phyloP scores from a whole-genome alignment of 2,888 invertebrate genomes.

The Ophioninae sp. region DNA sequence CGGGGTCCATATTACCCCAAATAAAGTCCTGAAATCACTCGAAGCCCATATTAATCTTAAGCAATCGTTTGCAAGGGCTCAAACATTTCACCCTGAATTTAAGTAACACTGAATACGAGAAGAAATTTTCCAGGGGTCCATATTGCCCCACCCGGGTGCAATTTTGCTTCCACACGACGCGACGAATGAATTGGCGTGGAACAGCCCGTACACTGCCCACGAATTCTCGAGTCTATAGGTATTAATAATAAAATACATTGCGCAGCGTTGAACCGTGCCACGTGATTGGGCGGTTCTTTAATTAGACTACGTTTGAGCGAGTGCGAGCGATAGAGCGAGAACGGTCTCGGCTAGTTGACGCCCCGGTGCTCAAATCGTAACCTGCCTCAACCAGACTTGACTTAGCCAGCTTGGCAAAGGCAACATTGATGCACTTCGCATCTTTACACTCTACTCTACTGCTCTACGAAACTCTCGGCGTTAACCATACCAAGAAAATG shows the following conservation, averaged over 20 bases:
- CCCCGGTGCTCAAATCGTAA: conserved; percentile 39
- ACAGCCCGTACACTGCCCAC: neutral
- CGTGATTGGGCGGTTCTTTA: conserved; percentile 42
- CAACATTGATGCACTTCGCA: conserved; percentile 10
- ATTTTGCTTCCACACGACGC: neutral
- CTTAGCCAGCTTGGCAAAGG: conserved; percentile 16
- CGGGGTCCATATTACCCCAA: neutral
- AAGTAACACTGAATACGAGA: too few relatives aligned
- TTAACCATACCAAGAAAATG: too few relatives aligned
- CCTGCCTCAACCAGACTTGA: conserved; percentile 46
- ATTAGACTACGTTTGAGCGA: conserved; percentile 49
- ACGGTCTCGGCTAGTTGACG: conserved; percentile 24
- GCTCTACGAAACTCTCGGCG: too few relatives aligned
- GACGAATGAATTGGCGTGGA: neutral
- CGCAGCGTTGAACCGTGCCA: conserved; percentile 8
- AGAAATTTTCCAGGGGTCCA: neutral
- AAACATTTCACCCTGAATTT: too few relatives aligned
- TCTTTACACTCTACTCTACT: too few relatives aligned
- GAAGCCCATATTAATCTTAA: too few relatives aligned
- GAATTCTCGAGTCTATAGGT: neutral
- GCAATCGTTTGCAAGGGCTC: too few relatives aligned
- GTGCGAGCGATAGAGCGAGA: conserved; percentile 3
- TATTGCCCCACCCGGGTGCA: neutral
- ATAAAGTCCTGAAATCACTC: neutral
- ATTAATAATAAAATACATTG: conserved; percentile 43